Conservation (phyloP, 2,888 invertebrate species). For the Callyntrura guangdongensis region DNA sequence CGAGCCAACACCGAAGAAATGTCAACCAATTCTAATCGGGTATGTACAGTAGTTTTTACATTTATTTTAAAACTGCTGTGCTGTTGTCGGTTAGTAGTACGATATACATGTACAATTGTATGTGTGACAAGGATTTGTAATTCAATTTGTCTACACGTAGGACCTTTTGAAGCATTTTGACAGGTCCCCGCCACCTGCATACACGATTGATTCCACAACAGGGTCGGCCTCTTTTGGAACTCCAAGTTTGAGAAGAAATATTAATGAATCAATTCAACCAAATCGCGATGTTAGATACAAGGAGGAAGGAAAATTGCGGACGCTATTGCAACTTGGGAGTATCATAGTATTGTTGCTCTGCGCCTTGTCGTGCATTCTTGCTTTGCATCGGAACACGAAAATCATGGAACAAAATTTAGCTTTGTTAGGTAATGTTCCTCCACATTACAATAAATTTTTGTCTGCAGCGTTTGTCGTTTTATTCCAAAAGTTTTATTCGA, state of each 20-base stretch:
- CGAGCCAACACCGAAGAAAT: too few species aligned
- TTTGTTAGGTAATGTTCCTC: constrained; percentile 42
- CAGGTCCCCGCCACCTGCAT: constrained; percentile 20
- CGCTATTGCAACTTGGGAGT: constrained; percentile 34
- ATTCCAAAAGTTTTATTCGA: too few species aligned
- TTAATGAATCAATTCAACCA: not conserved
- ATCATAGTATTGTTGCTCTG: constrained; percentile 50
- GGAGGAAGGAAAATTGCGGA: not conserved
- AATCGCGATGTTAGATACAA: not conserved
- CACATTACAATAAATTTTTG: too few species aligned
- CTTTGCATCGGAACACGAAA: constrained; percentile 54
- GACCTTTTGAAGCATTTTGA: too few species aligned
- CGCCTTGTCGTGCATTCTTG: constrained; percentile 55
- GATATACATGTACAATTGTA: too few species aligned
- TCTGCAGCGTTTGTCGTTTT: too few species aligned
- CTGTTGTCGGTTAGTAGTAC: too few species aligned
- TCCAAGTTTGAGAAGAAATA: not conserved
- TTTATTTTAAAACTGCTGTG: too few species aligned
- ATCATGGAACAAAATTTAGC: constrained; percentile 69
- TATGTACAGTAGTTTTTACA: too few species aligned
- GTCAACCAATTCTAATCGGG: too few species aligned
- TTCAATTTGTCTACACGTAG: too few species aligned
- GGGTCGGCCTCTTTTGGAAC: not conserved
- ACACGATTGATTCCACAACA: not conserved
- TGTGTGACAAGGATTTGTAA: too few species aligned